Base-by-base conservation (phyloP, 2,797 vertebrate species). In the Podarcis siculus region DNA sequence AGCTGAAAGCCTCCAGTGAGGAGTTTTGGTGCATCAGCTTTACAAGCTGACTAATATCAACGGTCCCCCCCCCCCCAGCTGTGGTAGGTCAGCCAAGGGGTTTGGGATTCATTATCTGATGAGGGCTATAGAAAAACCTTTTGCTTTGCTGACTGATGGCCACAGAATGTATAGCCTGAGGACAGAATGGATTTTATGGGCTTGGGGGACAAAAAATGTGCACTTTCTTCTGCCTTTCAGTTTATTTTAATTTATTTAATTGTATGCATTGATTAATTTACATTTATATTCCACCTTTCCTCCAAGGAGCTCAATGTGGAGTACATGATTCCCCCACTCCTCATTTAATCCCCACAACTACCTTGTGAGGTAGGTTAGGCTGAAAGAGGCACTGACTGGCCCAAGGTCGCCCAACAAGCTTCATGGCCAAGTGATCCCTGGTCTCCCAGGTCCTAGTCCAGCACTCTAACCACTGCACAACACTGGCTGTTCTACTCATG, bases 81-180 rank as follows among this genome's bases (percentile, higher is more conserved):
- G 45, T 9, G 35, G 61, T 30, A 55, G 61, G 58, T 55, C 80
- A 23, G 35, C 25, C 81, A 58, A 78, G 27, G 45, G 15, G 25
- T n/a, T n/a, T 88, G 87, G 32, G 39, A 79, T 25, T 78, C 75
- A 61, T 61, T 61, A 86, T 83, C 64, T 32, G 25, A 58, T 32
- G 32, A 58, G 17, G 39, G 15, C 17, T 77, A 69, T 55, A 77
- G 61, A 49, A 64, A 66, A 78, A 58, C 42, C 81, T 77, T 79
- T 79, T 30, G 25, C n/a, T 30, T 17, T 1, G 3, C 45, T 78
- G 72, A 87, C 58, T 23, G 42, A 30, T 69, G 66, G 30, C 35
- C 49, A 35, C 15, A 35, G 64, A 83, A 69, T 69, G 30, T 87
- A 69, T 55, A 64, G 19, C 75, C 61, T 1, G 17, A 37, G 32